These are phyloP conservation scores for Parnassius orleans DNA, from an alignment of 2,888 invertebrate species.

Conservation along the genomic window DNA sequence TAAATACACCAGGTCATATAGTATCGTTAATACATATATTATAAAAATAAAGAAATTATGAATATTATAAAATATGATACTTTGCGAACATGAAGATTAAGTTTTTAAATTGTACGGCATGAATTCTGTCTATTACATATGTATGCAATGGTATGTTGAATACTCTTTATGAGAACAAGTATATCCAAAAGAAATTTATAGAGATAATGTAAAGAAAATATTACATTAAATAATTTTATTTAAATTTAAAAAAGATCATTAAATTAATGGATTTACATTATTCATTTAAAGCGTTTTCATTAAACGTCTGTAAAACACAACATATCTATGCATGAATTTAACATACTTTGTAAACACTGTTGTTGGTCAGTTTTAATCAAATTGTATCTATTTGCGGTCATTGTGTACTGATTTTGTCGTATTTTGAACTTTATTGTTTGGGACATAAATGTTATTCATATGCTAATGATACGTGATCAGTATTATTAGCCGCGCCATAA, in stretches of 20 bases:
- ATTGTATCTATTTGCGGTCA: slow-evolving; percentile 16
- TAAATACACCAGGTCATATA: too few relatives aligned
- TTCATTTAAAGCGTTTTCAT: slow-evolving; percentile 12
- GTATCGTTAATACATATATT: too few relatives aligned
- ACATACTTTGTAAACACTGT: slow-evolving; percentile 15
- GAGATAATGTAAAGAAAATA: slow-evolving; percentile 8
- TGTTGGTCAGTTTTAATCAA: slow-evolving; percentile 11
- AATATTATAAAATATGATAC: too few relatives aligned
- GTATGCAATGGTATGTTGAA: neutral
- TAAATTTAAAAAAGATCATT: slow-evolving; percentile 6
- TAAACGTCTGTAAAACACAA: slow-evolving; percentile 18
- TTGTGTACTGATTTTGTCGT: neutral
- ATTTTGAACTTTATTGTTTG: slow-evolving; percentile 40
- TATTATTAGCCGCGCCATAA: slow-evolving; percentile 50
- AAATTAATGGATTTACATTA: slow-evolving; percentile 15
- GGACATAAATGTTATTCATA: slow-evolving; percentile 27
- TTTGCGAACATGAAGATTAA: too few relatives aligned
- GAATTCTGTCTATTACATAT: too few relatives aligned
- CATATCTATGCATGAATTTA: slow-evolving; percentile 30
- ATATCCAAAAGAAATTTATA: slow-evolving; percentile 12
- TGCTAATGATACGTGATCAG: slow-evolving; percentile 25
- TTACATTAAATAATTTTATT: slow-evolving; percentile 4
- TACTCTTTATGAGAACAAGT: slow-evolving; percentile 8
- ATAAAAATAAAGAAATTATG: too few relatives aligned
- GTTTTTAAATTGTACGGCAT: too few relatives aligned